Base-by-base conservation (phyloP, 2,888 invertebrate species). In the Brachypalpus laphriformis region DNA sequence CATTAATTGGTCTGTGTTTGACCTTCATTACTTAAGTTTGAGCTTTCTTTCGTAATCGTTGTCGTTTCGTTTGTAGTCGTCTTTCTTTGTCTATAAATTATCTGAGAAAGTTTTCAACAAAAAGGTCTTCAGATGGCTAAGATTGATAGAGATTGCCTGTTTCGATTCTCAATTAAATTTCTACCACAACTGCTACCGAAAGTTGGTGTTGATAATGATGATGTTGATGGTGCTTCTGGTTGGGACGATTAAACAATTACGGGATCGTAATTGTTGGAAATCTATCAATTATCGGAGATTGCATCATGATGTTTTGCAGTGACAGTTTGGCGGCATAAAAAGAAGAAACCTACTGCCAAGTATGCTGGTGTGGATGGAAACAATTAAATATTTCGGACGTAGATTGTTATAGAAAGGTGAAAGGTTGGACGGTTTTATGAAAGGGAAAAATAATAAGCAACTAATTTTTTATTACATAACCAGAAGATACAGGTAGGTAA, bases 1-100 rank as follows among this genome's bases (percentile, higher is more conserved):
- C 49, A 42, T 70, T 76, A 82, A 82, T 82, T 77, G 76, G 57
- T 51, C 57, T 34, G 28, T 57, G 61, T 63, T 65, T 76, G 82
- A 72, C 77, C 82, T 77, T n/a, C n/a, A n/a, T n/a, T n/a, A n/a
- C n/a, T n/a, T n/a, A n/a, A n/a, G n/a, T n/a, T n/a, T n/a, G n/a
- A n/a, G n/a, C n/a, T n/a, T n/a, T 76, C 51, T 40, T 45, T 57
- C 51, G 28, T 34, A 59, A 49, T n/a, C n/a, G n/a, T n/a, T n/a
- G n/a, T n/a, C n/a, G n/a, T 45, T 11, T 16, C 0, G 37, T 59
- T n/a, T 3, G 8, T 20, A 1, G n/a, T 11, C 22, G 0, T 22
- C 11, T n/a, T 2, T 14, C n/a, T 37, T 37, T n/a, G n/a, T n/a
- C n/a, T 8, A 42, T 59, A 40, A 25, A 22, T 0, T 40, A 63